Percentiles rank a stretch among this genome's conserved stretches.
Conservation (phyloP, 2,888 invertebrate species). For the Maniola hyperantus region DNA sequence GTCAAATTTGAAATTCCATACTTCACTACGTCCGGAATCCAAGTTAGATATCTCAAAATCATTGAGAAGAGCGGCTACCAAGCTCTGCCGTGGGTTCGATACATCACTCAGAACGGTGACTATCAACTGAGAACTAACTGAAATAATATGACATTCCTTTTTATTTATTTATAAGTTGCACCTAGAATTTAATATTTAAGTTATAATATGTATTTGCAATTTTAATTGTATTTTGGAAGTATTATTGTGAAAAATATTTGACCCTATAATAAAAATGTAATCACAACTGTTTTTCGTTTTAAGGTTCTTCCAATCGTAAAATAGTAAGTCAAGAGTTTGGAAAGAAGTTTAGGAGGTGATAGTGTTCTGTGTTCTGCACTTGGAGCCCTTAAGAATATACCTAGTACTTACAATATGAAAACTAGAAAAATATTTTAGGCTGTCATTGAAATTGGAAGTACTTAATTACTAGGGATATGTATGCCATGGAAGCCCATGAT, state of each 20-base stretch:
- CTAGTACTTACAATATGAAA: too few relatives aligned
- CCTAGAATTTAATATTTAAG: conserved; percentile 44
- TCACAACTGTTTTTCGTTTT: not conserved
- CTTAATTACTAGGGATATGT: too few relatives aligned
- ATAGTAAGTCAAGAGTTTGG: too few relatives aligned
- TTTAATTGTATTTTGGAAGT: conserved; percentile 62
- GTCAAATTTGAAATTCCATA: conserved; percentile 99
- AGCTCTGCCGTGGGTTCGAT: conserved; percentile 99
- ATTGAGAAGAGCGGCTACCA: conserved; percentile 99
- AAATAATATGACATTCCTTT: conserved; percentile 51
- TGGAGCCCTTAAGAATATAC: too few relatives aligned
- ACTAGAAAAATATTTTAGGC: too few relatives aligned
- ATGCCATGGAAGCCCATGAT: too few relatives aligned
- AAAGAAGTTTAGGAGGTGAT: too few relatives aligned
- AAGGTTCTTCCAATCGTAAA: not conserved
- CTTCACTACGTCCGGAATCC: conserved; percentile 99
- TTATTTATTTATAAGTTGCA: conserved; percentile 52
- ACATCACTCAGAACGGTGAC: conserved; percentile 99
- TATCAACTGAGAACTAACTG: conserved; percentile 97
- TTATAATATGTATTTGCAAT: conserved; percentile 50
- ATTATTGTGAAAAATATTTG: conserved; percentile 51
- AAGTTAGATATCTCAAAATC: conserved; percentile 97
- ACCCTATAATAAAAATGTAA: conserved; percentile 41
- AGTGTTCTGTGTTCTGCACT: too few relatives aligned
- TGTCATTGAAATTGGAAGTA: too few relatives aligned